Evolutionary conservation across 2,113 vertebrate genomes (phyloP).

Genomic region (Oryzias woworae): DNA sequence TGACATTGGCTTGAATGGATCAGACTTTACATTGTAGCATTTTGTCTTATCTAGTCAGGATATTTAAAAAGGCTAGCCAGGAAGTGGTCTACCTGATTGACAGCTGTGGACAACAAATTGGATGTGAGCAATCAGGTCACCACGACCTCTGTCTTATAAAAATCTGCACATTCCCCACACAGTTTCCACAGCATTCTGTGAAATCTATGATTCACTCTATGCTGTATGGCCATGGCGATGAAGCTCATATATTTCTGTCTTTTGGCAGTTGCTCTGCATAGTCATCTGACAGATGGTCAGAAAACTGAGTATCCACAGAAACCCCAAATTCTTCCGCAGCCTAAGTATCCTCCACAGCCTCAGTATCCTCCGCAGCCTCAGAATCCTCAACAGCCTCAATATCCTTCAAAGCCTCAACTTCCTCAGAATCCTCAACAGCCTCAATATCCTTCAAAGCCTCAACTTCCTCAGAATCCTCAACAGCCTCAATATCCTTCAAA

Average conservation of each 20-base stretch:
- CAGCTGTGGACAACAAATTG: conserved; percentile 23
- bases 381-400: neutral
- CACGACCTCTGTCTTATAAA: conserved; percentile 49
- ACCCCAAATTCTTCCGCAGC: neutral
- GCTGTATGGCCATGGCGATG: conserved; percentile 43
- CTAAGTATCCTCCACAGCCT: neutral
- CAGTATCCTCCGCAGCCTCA: neutral
- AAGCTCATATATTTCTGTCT: conserved; percentile 34
- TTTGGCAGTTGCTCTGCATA: conserved; percentile 36
- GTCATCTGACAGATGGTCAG: conserved; percentile 35
- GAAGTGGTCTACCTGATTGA: conserved; percentile 32
- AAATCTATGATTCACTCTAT: conserved; percentile 17
- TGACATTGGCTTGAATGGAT: neutral
- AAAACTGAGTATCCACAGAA: neutral
- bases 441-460: too few species aligned
- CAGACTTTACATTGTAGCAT: neutral
- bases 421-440: too few species aligned
- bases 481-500: neutral
- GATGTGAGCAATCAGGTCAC: conserved; percentile 6
- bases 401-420: neutral
- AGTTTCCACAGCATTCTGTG: conserved; percentile 37
- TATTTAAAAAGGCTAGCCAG: conserved; percentile 12
- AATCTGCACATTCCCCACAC: conserved; percentile 1
- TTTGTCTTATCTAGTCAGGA: neutral
- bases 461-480: neutral